Percentiles rank a stretch among this genome's conserved stretches.
Evolutionary conservation across 2,113 vertebrate genomes (phyloP).

Genomic region (Phodopus roborovskii): DNA sequence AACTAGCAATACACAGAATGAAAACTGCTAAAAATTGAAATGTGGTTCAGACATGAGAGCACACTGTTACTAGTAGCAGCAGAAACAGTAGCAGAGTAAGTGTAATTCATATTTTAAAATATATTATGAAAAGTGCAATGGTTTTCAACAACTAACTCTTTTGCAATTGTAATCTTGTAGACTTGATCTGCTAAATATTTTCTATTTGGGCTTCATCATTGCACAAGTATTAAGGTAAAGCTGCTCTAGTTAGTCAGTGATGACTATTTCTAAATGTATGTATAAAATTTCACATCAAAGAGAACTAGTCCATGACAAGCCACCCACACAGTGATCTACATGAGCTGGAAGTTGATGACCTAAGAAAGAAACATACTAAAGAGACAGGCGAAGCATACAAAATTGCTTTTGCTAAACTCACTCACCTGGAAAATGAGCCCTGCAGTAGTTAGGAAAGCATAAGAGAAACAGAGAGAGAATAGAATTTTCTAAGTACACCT

Average conservation of each 20-base stretch:
- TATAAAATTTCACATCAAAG: neutral
- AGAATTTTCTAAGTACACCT: neutral
- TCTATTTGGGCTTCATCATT: neutral
- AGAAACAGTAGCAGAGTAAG: constrained; percentile 26
- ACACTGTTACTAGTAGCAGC: neutral
- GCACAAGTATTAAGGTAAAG: too few relatives aligned
- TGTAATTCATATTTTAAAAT: neutral
- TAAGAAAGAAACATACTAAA: too few relatives aligned
- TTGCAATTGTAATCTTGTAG: neutral
- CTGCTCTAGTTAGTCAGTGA: neutral
- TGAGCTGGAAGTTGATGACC: neutral
- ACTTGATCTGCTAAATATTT: neutral
- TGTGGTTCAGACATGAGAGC: neutral
- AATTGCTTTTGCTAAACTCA: neutral
- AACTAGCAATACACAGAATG: constrained; percentile 14
- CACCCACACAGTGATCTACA: neutral
- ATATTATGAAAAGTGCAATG: neutral
- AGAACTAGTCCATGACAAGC: too few relatives aligned
- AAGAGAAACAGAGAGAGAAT: neutral
- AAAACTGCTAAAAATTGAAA: neutral
- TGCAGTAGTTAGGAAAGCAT: neutral
- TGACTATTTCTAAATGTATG: neutral
- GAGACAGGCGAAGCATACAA: neutral
- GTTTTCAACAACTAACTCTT: neutral
- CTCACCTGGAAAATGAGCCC: neutral